A percentile compares a stretch with the other conserved stretches of the same genome.
Conservation (phyloP, 2,113 vertebrate genomes). For the Craseonycteris thonglongyai region DNA sequence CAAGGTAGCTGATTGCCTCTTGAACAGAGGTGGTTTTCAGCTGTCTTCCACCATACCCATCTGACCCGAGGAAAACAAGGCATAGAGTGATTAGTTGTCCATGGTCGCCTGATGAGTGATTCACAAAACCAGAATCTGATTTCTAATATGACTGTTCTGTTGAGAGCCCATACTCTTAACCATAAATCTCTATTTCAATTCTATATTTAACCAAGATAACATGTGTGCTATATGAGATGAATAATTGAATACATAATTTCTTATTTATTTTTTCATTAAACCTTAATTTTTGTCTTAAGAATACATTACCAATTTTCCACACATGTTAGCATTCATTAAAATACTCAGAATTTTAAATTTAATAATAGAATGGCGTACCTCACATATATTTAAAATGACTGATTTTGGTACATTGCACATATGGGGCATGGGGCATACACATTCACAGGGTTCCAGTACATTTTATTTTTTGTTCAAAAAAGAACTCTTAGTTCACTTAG, state of each 20-base stretch:
- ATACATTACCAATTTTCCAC: background rate
- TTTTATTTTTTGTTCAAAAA: background rate
- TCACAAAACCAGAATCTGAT: background rate
- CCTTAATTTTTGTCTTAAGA: background rate
- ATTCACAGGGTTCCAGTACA: background rate
- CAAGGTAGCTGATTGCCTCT: background rate
- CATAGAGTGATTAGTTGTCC: background rate
- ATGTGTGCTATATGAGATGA: background rate
- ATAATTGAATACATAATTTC: background rate
- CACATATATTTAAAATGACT: background rate
- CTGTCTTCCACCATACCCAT: background rate
- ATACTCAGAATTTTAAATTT: background rate
- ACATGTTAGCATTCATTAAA: background rate
- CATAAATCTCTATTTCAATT: background rate
- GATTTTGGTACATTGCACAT: background rate
- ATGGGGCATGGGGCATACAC: too few species aligned
- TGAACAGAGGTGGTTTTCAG: background rate
- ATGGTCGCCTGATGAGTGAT: background rate
- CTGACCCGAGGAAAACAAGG: background rate
- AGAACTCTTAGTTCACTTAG: background rate
- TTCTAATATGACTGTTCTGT: background rate
- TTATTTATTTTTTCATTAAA: background rate
- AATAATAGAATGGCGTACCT: background rate
- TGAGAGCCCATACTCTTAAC: background rate
- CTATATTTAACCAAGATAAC: background rate